Conservation (phyloP, 1,140 invertebrate species). For the Nasonia longicornis region DNA sequence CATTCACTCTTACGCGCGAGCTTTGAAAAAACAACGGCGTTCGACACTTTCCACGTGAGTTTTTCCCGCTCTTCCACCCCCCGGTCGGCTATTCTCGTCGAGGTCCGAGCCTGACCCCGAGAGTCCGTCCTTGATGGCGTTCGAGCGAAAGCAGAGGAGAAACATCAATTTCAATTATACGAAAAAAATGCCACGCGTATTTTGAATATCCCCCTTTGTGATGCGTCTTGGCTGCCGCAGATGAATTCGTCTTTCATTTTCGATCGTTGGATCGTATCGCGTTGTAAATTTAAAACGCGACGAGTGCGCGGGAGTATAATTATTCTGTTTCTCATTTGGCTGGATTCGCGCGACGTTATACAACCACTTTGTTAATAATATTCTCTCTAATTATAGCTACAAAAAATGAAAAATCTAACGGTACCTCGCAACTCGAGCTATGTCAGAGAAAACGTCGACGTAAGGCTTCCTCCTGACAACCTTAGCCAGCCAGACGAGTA, state of each 20-base stretch:
- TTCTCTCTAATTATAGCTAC: no score
- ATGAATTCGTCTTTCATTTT: conserved; percentile 4
- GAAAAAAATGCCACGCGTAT: neutral
- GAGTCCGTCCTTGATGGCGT: conserved; percentile 26
- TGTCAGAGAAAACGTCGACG: conserved; percentile 32
- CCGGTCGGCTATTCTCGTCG: conserved; percentile 51
- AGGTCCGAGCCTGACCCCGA: conserved; percentile 51
- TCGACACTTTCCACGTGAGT: conserved; percentile 36
- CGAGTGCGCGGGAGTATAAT: no score
- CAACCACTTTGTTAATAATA: no score
- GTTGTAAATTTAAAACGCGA: conserved; percentile 18
- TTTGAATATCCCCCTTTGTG: conserved; percentile 10
- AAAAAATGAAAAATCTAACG: neutral
- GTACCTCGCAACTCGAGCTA: conserved; percentile 50
- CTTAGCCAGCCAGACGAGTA: conserved; percentile 50
- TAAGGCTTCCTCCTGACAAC: conserved; percentile 44
- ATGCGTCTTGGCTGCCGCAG: neutral
- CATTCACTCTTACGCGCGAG: neutral
- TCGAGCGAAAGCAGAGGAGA: conserved; percentile 12
- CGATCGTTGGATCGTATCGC: neutral
- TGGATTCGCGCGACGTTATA: neutral
- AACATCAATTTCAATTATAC: conserved; percentile 36
- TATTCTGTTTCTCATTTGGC: neutral
- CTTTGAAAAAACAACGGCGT: no score
- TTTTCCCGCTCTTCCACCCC: neutral